phyloP scores from a whole-genome alignment of 2,113 vertebrate genomes.

The Chlorodrepanis virens region DNA sequence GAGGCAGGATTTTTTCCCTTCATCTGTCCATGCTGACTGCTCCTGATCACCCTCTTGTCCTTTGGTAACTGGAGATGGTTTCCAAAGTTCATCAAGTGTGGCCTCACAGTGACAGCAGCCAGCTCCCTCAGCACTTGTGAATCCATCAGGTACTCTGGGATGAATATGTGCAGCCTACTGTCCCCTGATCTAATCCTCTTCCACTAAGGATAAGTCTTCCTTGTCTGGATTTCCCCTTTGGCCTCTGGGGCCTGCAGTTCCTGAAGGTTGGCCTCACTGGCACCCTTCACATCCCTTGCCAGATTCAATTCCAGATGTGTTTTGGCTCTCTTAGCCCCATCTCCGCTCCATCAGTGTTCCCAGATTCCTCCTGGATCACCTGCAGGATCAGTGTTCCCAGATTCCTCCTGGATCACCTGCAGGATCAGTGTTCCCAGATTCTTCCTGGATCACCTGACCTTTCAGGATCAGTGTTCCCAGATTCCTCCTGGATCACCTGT shows the following conservation, averaged over 20 bases:
- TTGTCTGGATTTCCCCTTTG: not conserved
- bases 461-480: not conserved
- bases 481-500: not conserved
- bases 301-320: not conserved
- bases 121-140: not conserved
- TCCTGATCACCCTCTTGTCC: not conserved
- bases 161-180: not conserved
- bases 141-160: not conserved
- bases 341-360: fast-evolving
- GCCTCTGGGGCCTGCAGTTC: not conserved
- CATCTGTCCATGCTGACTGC: not conserved
- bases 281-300: not conserved
- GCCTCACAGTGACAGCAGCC: not conserved
- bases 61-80: not conserved
- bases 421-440: no score
- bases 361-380: not conserved
- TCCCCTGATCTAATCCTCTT: not conserved
- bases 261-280: not conserved
- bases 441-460: not conserved
- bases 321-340: not conserved
- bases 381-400: not conserved
- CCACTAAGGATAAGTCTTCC: not conserved
- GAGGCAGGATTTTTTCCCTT: not conserved
- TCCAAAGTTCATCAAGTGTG: not conserved
- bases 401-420: not conserved